Conservation (phyloP, 2,113 vertebrate species). For the Zingel zingel region DNA sequence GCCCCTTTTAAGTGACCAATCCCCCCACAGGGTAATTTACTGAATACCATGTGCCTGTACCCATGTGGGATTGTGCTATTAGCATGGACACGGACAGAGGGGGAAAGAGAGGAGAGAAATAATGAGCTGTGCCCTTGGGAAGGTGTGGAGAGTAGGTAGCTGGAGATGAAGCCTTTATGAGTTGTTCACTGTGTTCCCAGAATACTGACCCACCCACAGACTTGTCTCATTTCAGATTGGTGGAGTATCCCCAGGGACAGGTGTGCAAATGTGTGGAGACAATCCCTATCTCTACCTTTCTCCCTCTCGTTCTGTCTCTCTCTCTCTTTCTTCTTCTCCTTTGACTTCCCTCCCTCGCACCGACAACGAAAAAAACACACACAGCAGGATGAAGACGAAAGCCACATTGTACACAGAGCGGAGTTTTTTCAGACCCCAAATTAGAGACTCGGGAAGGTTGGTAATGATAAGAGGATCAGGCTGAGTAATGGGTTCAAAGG, state of each 20-base stretch:
- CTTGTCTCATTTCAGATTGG: constrained; percentile 74
- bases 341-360: constrained; percentile 42
- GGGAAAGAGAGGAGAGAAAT: constrained; percentile 16
- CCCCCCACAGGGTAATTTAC: constrained; percentile 51
- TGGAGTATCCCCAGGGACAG: constrained; percentile 72
- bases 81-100: constrained; percentile 22
- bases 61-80: constrained; percentile 48
- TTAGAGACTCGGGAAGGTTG: constrained; percentile 76
- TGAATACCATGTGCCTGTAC: constrained; percentile 56
- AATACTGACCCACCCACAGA: constrained; percentile 73
- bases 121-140: constrained; percentile 16
- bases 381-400: constrained; percentile 56
- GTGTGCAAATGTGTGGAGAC: constrained; percentile 73
- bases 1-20: constrained; percentile 47
- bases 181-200: constrained; percentile 62
- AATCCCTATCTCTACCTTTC: constrained; percentile 26
- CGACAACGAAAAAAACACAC: neutral
- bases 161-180: constrained; percentile 66
- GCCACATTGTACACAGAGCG: constrained; percentile 62
- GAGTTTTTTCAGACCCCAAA: constrained; percentile 76
- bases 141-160: constrained; percentile 48
- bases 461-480: constrained; percentile 83
- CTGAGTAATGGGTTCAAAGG: constrained; percentile 81
- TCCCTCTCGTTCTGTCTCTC: neutral
- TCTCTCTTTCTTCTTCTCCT: constrained; percentile 15